phyloP scores from a whole-genome alignment of 2,888 invertebrate genomes.

The Mechanitis messenoides region DNA sequence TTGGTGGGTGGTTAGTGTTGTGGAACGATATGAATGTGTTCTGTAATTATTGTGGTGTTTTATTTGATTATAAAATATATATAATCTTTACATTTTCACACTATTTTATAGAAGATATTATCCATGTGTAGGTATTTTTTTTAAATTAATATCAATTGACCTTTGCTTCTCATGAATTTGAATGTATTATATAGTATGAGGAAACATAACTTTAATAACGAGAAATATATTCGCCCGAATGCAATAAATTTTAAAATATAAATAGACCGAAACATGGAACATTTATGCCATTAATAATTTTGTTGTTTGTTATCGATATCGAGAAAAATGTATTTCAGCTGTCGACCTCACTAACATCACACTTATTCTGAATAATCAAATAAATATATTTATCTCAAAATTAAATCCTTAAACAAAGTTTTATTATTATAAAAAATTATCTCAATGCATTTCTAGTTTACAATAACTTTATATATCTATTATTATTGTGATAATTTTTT shows the following conservation, averaged over 20 bases:
- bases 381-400: neutral
- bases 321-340: constrained; percentile 10
- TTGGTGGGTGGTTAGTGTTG: constrained; percentile 3
- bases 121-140: too few relatives aligned
- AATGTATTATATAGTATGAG: too few relatives aligned
- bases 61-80: neutral
- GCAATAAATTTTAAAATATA: constrained; percentile 5
- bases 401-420: too few relatives aligned
- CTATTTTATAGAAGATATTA: neutral
- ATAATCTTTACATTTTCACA: neutral
- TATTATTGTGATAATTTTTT: too few relatives aligned
- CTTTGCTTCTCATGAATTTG: too few relatives aligned
- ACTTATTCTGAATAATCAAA: neutral
- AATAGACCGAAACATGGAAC: neutral
- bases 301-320: constrained; percentile 7
- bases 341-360: constrained; percentile 7
- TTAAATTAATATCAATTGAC: too few relatives aligned
- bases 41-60: neutral
- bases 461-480: too few relatives aligned
- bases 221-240: neutral
- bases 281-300: constrained; percentile 1
- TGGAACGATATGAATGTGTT: neutral
- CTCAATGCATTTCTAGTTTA: too few relatives aligned
- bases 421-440: too few relatives aligned
- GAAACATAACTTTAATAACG: too few relatives aligned